Base-by-base conservation (phyloP, 2,888 invertebrate genomes). In the Hydropsyche betteni region DNA sequence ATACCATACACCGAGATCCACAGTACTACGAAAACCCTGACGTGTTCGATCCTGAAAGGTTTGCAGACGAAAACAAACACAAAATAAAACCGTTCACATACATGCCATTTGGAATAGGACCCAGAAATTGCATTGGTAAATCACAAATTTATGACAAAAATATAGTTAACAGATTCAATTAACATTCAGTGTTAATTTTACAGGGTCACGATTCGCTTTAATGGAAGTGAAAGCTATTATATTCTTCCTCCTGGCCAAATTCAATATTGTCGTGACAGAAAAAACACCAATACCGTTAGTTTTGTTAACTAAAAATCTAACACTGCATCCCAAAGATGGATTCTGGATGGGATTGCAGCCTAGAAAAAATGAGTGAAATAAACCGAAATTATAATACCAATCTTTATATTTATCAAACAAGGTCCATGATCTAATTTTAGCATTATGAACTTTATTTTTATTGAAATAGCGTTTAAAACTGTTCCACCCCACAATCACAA, bases 181-280 rank as follows among this genome's bases (percentile, higher is more conserved):
- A n/a, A 51, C 6, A n/a, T 55, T 1, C n/a, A 4, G 5, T 36
- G 44, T 69, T 7, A 4, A 10, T 33, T n/a, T 55, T 74, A 24
- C 75, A 74, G 81, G 80, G 34, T 81, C 81, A 4, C 80, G 84
- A 78, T 84, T 84, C 77, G 84, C 84, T 10, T 73, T 83, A 3
- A 69, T 84, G 76, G 83, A 83, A 80, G n/a, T n/a, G 12, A 64
- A 64, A n/a, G 64, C 64, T 8, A 34, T 64, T 8, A 64, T 64
- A 64, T 64, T 64, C 34, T 64, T 64, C 36, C 64, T 64, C 34
- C 4, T 64, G 36, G 34, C 64, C 12, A 64, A 64, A 64, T 64
- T 64, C 36, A 64, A 34, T n/a, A 34, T 64, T 10, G 64, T 64
- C 10, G n/a, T n/a, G 1, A 64, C 64, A n/a, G 10, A 34, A n/a